These are phyloP conservation scores for Solenopsis invicta DNA, from an alignment of 1,140 invertebrate genomes.

Conservation along the genomic window DNA sequence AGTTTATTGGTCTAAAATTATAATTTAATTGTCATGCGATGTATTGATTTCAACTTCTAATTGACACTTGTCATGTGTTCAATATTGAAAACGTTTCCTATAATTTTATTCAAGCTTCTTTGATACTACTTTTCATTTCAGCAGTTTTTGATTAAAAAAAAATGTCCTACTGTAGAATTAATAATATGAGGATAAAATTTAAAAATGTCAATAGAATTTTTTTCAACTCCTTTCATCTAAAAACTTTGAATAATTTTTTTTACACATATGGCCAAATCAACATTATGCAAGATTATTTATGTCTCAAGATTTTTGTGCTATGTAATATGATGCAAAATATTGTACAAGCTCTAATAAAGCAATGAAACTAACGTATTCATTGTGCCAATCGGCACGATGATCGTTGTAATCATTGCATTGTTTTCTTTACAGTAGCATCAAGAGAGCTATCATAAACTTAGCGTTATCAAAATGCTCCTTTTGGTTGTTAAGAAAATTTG, in stretches of 20 bases:
- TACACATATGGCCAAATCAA: neutral
- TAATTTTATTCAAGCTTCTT: neutral
- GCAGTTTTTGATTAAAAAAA: neutral
- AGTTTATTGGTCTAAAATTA: neutral
- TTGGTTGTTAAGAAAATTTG: neutral
- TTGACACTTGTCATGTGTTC: neutral
- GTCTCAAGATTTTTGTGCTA: neutral
- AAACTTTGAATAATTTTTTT: neutral
- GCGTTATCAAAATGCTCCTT: neutral
- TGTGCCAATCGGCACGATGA: neutral
- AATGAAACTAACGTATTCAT: slow-evolving; percentile 37
- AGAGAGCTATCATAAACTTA: neutral
- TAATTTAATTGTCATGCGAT: neutral
- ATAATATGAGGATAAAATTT: neutral
- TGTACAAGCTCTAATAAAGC: slow-evolving; percentile 26
- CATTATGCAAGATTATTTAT: neutral
- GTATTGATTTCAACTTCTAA: neutral
- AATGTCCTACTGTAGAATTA: neutral
- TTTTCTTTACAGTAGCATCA: slow-evolving; percentile 33
- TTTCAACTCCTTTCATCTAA: neutral
- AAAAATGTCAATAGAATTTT: neutral
- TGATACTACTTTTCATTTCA: neutral
- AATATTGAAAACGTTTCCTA: neutral
- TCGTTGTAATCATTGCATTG: slow-evolving; percentile 1
- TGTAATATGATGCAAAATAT: neutral